Conservation (phyloP, 2,888 invertebrate species). For the Orthosia gracilis region DNA sequence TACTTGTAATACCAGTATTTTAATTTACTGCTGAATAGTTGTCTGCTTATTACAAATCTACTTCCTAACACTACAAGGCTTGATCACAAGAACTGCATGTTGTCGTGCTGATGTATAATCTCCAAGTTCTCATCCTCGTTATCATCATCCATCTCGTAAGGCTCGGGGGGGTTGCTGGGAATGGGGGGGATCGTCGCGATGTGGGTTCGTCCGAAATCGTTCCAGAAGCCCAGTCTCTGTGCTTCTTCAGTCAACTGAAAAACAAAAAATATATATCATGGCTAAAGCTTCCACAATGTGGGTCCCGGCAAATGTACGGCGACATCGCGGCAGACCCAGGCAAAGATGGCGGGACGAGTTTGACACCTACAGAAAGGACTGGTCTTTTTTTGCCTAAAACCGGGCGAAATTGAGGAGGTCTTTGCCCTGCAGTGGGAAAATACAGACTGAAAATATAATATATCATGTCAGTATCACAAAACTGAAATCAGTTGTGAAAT, state of each 20-base stretch:
- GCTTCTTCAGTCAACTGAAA: slow-evolving; percentile 75
- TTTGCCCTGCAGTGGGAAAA: too few relatives aligned
- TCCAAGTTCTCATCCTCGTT: slow-evolving; percentile 72
- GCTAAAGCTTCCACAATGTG: too few relatives aligned
- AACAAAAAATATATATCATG: not conserved
- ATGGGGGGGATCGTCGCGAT: slow-evolving; percentile 34
- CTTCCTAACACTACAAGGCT: not conserved
- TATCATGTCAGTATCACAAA: too few relatives aligned
- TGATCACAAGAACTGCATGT: slow-evolving; percentile 56
- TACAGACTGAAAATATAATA: too few relatives aligned
- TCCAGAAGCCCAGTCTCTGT: slow-evolving; percentile 70
- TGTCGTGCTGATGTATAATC: slow-evolving; percentile 59
- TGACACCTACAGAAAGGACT: too few relatives aligned
- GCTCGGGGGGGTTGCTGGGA: not conserved
- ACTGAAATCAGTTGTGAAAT: too few relatives aligned
- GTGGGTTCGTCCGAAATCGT: slow-evolving; percentile 72
- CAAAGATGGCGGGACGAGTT: too few relatives aligned
- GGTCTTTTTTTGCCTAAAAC: too few relatives aligned
- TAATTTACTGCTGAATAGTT: not conserved
- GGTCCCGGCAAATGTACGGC: too few relatives aligned
- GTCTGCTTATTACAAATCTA: not conserved
- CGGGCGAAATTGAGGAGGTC: too few relatives aligned
- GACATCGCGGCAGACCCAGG: too few relatives aligned
- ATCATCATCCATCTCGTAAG: slow-evolving; percentile 62
- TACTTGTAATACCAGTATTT: not conserved